phyloP scores from a whole-genome alignment of 2,888 invertebrate genomes.

The Pammene fasciana region DNA sequence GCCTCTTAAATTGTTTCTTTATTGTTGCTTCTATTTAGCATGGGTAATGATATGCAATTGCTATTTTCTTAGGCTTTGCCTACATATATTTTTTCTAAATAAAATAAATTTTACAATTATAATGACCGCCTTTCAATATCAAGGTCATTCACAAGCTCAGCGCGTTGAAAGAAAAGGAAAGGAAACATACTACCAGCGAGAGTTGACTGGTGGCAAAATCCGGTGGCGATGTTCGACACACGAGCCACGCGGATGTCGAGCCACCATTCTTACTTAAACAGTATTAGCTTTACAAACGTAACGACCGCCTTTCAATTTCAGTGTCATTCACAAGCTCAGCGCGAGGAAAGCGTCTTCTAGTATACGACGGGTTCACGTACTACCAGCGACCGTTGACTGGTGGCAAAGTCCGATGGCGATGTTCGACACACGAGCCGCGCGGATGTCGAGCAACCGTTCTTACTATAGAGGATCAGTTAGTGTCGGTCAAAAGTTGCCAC shows the following conservation, averaged over 20 bases:
- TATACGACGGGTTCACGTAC: slow-evolving; percentile 16
- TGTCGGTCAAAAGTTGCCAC: neutral
- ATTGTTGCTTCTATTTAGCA: no score
- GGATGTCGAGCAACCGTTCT: slow-evolving; percentile 11
- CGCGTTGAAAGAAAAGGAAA: no score
- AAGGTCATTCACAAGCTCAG: neutral
- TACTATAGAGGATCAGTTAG: neutral
- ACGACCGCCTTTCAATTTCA: neutral
- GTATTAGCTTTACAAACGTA: no score
- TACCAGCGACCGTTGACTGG: neutral
- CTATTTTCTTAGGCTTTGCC: no score
- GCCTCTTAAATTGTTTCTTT: no score
- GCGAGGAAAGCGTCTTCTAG: slow-evolving; percentile 4
- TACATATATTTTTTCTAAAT: no score
- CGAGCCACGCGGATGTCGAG: slow-evolving; percentile 13
- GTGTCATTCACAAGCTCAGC: neutral
- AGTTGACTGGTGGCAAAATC: neutral
- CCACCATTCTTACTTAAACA: no score
- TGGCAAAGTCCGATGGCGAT: slow-evolving; percentile 7
- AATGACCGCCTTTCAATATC: no score
- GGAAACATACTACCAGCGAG: no score
- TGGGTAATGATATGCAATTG: no score
- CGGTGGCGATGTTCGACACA: slow-evolving; percentile 12
- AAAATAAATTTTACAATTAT: no score
- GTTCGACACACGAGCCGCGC: neutral